Percentiles rank a stretch among this genome's conserved stretches.
Conservation (phyloP, 2,888 invertebrate genomes). For the Gortyna flavago region DNA sequence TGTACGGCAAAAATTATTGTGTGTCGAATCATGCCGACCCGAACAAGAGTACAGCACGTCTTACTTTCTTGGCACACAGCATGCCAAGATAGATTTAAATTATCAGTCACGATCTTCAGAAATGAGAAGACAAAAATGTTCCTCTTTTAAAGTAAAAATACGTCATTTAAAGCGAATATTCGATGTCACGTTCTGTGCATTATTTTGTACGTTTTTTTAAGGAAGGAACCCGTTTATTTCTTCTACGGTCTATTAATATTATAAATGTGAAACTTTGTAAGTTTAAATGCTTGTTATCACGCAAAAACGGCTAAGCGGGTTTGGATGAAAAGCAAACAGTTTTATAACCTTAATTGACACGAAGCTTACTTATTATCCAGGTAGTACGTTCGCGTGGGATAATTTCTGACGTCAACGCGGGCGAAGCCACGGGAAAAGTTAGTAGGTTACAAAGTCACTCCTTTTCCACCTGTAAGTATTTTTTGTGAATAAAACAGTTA, state of each 20-base stretch:
- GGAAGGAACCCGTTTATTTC: background rate
- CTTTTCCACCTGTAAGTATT: no score
- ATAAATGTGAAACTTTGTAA: background rate
- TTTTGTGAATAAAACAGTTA: background rate
- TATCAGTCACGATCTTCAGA: conserved; percentile 19
- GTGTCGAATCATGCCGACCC: background rate
- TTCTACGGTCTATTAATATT: background rate
- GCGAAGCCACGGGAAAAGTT: no score
- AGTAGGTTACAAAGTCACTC: no score
- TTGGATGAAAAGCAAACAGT: background rate
- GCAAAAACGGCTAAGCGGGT: background rate
- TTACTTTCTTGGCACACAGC: conserved; percentile 12
- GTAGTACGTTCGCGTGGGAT: background rate
- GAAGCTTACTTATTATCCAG: no score
- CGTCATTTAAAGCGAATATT: background rate
- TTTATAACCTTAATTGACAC: no score
- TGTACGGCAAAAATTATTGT: no score
- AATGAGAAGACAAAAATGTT: background rate
- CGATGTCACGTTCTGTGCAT: background rate
- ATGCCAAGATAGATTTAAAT: conserved; percentile 15
- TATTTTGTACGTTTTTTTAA: background rate
- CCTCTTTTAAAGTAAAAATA: background rate
- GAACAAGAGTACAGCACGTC: background rate
- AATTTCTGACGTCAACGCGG: background rate
- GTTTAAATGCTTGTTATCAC: background rate